Base-by-base conservation (phyloP, 2,113 vertebrate species). In the Cyanoramphus novaezelandiae region DNA sequence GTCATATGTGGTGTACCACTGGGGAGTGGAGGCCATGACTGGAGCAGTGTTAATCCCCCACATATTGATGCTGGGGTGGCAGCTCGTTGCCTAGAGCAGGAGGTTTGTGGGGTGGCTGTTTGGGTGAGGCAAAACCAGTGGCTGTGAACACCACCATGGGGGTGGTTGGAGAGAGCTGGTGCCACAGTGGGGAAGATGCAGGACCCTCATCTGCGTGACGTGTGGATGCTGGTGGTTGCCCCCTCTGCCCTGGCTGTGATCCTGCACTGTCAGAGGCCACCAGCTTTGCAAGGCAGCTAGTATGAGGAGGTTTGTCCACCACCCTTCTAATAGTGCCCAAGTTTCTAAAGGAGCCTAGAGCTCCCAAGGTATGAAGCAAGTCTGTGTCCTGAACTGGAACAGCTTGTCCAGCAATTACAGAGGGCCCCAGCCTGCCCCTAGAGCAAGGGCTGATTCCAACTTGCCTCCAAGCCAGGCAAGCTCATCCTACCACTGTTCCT, bases 11-110 rank as follows among this genome's bases (percentile, higher is more conserved):
- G 57, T 55, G 33, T 28, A 64, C 23, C 37, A 60, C 16, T 11
- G 59, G 53, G 39, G 35, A 83, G 28, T 13, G 31, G 28, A 93
- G 43, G 11, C 24, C 3, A 3, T 29, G 9, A 14, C 55, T 47
- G 55, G 24, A 23, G 10, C 35, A 27, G 35, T 29, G 43, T 59
- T 41, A 71, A 37, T 3, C 13, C 39, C 19, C 2, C 0, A 0
- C 7, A 37, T n/a, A 33, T 13, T 16, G 49, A 74, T 65, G 37
- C 70, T 63, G 70, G 37, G 29, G 15, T 25, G 27, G 20, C 50
- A 74, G 19, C 55, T 57, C 3, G 21, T 88, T 37, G 62, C 29
- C 17, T 27, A 31, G 28, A 70, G n/a, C 37, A 82, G 24, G 33
- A 63, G 37, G 41, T 11, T 13, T 76, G 37, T 41, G 37, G 37